Evolutionary conservation across 2,797 vertebrate genomes (phyloP), one percentile per base, ranked within the genome.

Genomic region (Oryzias dopingdopingensis): DNA sequence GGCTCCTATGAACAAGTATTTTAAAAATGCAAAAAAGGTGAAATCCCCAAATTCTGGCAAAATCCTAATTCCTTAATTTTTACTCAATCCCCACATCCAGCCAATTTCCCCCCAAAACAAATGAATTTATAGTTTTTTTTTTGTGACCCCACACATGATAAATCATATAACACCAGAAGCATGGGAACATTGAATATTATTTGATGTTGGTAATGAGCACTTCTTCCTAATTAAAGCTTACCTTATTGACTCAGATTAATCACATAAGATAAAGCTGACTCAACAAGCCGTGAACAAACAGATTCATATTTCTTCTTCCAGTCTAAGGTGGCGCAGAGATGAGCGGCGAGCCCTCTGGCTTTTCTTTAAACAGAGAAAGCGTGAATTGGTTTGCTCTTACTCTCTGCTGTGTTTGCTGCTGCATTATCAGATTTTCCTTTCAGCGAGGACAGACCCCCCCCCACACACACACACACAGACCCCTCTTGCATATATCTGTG

Each of bases 401-500:
- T 76, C 79, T 85, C 74, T 79, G 82, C 77, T 85, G 81, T 90
- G 86, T 90, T 90, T 91, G 84, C 83, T 67, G 80, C 85, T 82
- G 81, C 80, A 86, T 91, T 90, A 90, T 89, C 87, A 80, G 84
- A 88, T 88, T 90, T 85, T 71, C 80, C 86, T 90, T 82, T 85
- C 79, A 88, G 88, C 85, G 85, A 89, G 88, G 86, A 88, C 88
- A 79, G 79, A 86, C 78, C 85, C 69, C 81, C 79, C 86, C 76
- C 24, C 24, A 32, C 26, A 29, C 29, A 32, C 29, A 26, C 24
- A 32, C 29, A 32, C 29, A 32, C 29, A 32, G 29, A 32, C 32
- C 32, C 10, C 32, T 12, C 32, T 12, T 37, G 32, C 29, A 32
- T 89, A 86, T 86, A 87, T 89, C 83, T 72, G 85, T 81, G 77